Conservation (phyloP, 2,113 vertebrate genomes). For the Galemys pyrenaicus region DNA sequence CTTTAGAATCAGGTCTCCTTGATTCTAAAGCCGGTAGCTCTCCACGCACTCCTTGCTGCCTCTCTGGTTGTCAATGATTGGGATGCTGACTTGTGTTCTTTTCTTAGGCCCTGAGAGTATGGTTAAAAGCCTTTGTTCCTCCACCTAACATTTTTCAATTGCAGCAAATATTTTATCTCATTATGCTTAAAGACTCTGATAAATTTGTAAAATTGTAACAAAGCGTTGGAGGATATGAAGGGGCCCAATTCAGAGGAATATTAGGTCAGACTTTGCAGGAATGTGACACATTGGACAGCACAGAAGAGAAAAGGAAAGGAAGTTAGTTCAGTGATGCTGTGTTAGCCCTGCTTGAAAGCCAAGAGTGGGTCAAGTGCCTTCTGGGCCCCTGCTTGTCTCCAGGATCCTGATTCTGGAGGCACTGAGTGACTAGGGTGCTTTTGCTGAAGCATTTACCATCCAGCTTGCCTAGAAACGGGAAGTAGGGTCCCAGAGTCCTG, state of each 20-base stretch:
- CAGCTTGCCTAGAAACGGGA: background rate
- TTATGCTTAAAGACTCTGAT: background rate
- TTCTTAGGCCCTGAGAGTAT: background rate
- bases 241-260: background rate
- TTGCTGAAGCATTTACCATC: background rate
- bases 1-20: too few species aligned
- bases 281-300: rapidly evolving
- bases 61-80: background rate
- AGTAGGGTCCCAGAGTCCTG: too few species aligned
- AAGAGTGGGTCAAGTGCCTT: background rate
- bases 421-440: background rate
- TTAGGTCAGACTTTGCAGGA: background rate
- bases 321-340: background rate
- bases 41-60: background rate
- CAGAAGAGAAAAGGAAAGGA: background rate
- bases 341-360: background rate
- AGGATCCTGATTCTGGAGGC: background rate
- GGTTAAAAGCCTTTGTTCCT: background rate
- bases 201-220: background rate
- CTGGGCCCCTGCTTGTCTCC: background rate
- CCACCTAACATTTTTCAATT: background rate
- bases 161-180: background rate
- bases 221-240: background rate
- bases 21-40: background rate
- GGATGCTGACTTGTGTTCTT: background rate